Percentiles rank a stretch among this genome's conserved stretches.
Evolutionary conservation across 2,113 vertebrate species (phyloP).

Genomic region (Rhegmatorhina hoffmannsi): DNA sequence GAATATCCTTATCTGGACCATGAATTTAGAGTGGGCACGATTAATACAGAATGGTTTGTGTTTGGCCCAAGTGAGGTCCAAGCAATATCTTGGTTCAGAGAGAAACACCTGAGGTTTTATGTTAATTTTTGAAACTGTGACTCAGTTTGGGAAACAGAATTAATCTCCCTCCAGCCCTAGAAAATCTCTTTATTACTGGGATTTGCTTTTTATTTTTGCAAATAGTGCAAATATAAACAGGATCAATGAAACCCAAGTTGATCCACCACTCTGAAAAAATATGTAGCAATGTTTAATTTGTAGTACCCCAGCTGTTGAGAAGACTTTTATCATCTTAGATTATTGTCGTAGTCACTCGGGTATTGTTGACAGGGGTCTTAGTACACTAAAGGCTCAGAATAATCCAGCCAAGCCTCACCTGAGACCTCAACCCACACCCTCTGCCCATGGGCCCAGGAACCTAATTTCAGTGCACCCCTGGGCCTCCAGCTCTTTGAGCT

Average conservation of each 20-base stretch:
- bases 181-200: neutral
- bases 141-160: neutral
- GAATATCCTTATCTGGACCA: neutral
- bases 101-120: neutral
- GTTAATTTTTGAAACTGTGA: neutral
- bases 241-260: neutral
- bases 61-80: neutral
- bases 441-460: neutral
- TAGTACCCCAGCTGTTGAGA: neutral
- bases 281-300: rapidly evolving
- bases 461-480: neutral
- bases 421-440: neutral
- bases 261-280: neutral
- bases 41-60: neutral
- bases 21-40: neutral
- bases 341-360: neutral
- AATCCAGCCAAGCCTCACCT: neutral
- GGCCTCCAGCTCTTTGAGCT: neutral
- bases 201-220: neutral
- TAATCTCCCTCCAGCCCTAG: neutral
- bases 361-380: neutral
- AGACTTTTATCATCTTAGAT: neutral
- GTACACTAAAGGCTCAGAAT: neutral
- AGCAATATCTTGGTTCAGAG: neutral
- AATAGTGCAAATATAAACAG: neutral